Percentiles rank a stretch among this genome's conserved stretches.
Evolutionary conservation across 1,140 invertebrate genomes (phyloP).

Genomic region (Drosophila asahinai): DNA sequence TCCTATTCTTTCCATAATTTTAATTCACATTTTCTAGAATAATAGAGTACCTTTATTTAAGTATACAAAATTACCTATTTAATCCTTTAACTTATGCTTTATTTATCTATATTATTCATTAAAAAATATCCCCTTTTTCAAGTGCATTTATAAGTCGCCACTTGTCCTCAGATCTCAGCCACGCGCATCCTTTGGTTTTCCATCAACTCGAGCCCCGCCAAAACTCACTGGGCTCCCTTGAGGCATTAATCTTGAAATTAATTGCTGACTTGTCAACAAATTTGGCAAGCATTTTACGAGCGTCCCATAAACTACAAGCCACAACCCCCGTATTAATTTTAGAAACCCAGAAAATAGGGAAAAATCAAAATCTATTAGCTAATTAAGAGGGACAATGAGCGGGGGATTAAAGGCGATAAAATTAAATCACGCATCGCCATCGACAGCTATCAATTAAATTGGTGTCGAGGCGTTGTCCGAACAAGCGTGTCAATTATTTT

Average conservation of each 20-base stretch:
- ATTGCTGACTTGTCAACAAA: constrained; percentile 72
- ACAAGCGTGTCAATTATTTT: constrained; percentile 84
- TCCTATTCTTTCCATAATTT: too few species aligned
- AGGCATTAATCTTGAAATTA: constrained; percentile 39
- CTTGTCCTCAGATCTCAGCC: constrained; percentile 7
- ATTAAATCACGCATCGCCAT: constrained; percentile 58
- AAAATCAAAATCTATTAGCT: constrained; percentile 77
- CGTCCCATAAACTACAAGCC: constrained; percentile 51
- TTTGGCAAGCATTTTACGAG: constrained; percentile 68
- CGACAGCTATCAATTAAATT: constrained; percentile 71
- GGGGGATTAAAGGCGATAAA: constrained; percentile 57
- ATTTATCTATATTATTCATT: not conserved
- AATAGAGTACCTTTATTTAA: not conserved
- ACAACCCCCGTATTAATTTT: constrained; percentile 47
- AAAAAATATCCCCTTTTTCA: not conserved
- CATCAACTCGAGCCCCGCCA: not conserved
- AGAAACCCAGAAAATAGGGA: constrained; percentile 29
- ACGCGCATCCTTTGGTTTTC: not conserved
- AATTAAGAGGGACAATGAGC: constrained; percentile 63
- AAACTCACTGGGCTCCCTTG: constrained; percentile 7
- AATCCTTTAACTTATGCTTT: not conserved
- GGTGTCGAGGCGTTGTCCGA: constrained; percentile 64
- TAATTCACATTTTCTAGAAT: too few species aligned
- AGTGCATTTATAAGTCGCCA: constrained; percentile 30
- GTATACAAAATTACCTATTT: not conserved